Evolutionary conservation across 2,797 vertebrate genomes (phyloP).

Genomic region (Avahi laniger): DNA sequence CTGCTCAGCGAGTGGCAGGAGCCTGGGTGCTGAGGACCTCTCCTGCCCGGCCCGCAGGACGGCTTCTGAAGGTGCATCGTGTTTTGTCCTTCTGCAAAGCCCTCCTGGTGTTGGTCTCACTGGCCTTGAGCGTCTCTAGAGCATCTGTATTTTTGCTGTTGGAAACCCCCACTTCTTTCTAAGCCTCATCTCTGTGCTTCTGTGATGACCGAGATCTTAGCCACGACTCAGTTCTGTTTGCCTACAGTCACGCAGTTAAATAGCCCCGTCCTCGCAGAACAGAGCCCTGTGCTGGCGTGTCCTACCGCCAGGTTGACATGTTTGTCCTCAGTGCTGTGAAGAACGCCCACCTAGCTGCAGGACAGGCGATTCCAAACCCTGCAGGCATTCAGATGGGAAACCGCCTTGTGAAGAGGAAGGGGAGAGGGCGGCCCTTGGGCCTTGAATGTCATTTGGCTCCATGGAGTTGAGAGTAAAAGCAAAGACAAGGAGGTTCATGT

Average conservation of each 20-base stretch:
- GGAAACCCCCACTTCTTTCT: too few species aligned
- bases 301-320: accelerated
- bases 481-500: not conserved
- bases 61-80: accelerated
- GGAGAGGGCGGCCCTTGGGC: not conserved
- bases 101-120: accelerated
- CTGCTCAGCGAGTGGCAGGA: accelerated
- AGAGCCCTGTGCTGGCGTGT: not conserved
- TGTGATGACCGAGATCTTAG: not conserved
- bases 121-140: accelerated
- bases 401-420: not conserved
- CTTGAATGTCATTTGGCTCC: not conserved
- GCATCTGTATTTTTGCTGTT: accelerated
- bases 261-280: too few species aligned
- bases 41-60: not conserved
- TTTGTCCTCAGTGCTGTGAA: accelerated
- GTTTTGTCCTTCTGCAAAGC: accelerated
- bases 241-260: accelerated
- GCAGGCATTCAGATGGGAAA: not conserved
- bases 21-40: too few species aligned
- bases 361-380: not conserved
- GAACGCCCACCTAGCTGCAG: accelerated
- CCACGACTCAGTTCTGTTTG: accelerated
- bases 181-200: not conserved
- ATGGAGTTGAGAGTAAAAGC: accelerated